A percentile compares a stretch with the other conserved stretches of the same genome.
Conservation (phyloP, 1,140 invertebrate genomes). For the Tetragnatha versicolor region DNA sequence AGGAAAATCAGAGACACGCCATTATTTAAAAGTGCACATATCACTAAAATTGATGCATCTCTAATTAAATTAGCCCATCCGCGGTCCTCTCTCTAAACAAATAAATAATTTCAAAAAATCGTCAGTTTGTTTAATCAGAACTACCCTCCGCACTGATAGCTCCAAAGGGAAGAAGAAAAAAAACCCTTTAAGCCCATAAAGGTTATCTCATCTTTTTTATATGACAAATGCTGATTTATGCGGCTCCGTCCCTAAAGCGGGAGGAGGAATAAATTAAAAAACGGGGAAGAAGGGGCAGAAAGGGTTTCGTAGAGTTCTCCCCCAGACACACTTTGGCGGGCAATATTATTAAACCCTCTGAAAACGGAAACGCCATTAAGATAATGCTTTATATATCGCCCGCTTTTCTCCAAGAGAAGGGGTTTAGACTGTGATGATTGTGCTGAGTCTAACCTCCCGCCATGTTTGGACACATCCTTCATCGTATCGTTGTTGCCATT, state of each 20-base stretch:
- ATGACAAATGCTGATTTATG: constrained; percentile 49
- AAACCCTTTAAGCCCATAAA: background rate
- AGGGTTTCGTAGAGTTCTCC: constrained; percentile 29
- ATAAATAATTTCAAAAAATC: background rate
- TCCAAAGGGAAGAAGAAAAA: background rate
- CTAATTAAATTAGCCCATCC: background rate
- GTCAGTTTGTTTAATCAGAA: constrained; percentile 31
- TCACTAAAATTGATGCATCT: no score
- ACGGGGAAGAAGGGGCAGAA: background rate
- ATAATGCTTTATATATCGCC: constrained; percentile 50
- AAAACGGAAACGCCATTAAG: constrained; percentile 43
- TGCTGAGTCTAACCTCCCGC: background rate
- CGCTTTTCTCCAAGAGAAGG: constrained; percentile 19
- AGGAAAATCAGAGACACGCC: no score
- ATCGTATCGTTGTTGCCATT: background rate
- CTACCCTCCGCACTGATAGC: background rate
- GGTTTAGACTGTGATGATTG: background rate
- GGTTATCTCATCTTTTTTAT: background rate
- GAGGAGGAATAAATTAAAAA: constrained; percentile 16
- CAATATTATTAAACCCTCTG: constrained; percentile 23
- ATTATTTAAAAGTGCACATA: no score
- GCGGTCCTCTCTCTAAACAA: background rate
- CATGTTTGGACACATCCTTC: background rate
- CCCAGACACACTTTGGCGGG: background rate
- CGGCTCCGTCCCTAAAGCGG: background rate